Evolutionary conservation across 2,888 invertebrate species (phyloP).

Genomic region (Dolichopus griseipennis): DNA sequence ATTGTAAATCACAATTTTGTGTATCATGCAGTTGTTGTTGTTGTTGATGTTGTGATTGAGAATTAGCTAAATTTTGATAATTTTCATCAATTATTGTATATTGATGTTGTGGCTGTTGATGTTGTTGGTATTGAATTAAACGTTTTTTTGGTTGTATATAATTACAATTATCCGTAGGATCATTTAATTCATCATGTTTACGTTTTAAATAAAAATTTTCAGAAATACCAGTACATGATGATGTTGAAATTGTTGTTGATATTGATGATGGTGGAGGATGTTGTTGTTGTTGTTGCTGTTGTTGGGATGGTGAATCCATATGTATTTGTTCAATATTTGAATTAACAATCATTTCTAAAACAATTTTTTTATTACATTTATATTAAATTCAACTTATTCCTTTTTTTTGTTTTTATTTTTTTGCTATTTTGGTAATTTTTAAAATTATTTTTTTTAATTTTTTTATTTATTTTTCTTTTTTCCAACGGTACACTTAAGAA

Average conservation of each 20-base stretch:
- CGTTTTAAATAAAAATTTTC: conserved; percentile 38
- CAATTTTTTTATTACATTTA: background rate
- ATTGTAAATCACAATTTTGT: conserved; percentile 21
- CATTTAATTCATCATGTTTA: conserved; percentile 28
- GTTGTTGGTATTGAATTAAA: conserved; percentile 19
- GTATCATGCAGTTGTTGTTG: too few relatives aligned
- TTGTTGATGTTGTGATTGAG: conserved; percentile 12
- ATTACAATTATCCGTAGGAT: conserved; percentile 22
- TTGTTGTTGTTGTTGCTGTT: too few relatives aligned
- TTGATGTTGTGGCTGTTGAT: conserved; percentile 15
- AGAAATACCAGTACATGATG: conserved; percentile 24
- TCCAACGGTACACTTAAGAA: background rate
- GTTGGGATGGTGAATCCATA: conserved; percentile 15
- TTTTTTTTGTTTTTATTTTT: background rate
- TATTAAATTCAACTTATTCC: background rate
- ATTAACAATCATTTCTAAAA: conserved; percentile 26
- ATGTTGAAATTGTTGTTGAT: background rate
- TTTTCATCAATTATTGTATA: background rate
- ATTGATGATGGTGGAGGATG: background rate
- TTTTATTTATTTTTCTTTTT: background rate
- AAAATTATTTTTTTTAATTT: background rate
- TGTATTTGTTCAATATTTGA: conserved; percentile 19
- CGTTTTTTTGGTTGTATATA: conserved; percentile 25
- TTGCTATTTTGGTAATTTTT: too few relatives aligned
- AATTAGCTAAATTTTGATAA: conserved; percentile 1